phyloP scores from a whole-genome alignment of 2,113 vertebrate genomes.

The Tyrannus savana region DNA sequence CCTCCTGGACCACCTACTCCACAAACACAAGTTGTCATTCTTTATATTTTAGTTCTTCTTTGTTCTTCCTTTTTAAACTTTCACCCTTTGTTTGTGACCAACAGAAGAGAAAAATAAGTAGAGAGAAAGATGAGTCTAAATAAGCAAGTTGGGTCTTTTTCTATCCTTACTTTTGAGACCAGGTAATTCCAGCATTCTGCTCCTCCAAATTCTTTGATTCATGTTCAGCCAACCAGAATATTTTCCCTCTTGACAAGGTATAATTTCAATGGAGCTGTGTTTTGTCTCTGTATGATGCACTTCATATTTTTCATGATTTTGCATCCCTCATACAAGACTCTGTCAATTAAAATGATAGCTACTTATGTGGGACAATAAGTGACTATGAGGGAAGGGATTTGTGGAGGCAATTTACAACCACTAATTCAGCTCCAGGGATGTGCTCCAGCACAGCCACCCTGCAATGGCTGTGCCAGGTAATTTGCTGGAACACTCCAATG shows the following conservation, averaged over 20 bases:
- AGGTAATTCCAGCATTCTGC: slow-evolving; percentile 51
- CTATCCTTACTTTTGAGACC: neutral
- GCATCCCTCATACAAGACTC: slow-evolving; percentile 38
- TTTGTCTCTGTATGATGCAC: slow-evolving; percentile 40
- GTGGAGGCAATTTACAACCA: slow-evolving; percentile 52
- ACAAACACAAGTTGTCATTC: neutral
- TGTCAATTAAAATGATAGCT: slow-evolving; percentile 67
- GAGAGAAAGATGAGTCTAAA: neutral
- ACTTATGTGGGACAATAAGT: slow-evolving; percentile 62
- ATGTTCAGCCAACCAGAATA: slow-evolving; percentile 41
- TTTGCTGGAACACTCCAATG: slow-evolving; percentile 50
- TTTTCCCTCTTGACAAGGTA: slow-evolving; percentile 56
- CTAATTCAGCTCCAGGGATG: slow-evolving; percentile 60
- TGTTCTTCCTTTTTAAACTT: neutral
- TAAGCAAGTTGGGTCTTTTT: neutral
- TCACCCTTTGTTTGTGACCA: neutral
- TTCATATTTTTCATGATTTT: slow-evolving; percentile 61
- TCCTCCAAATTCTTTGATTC: slow-evolving; percentile 46
- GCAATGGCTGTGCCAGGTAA: slow-evolving; percentile 41
- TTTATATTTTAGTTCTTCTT: neutral
- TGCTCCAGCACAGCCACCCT: slow-evolving; percentile 31
- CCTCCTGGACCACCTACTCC: neutral
- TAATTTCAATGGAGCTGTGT: slow-evolving; percentile 46
- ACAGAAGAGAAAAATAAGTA: neutral
- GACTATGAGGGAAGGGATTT: slow-evolving; percentile 58